Conservation (phyloP, 2,888 invertebrate genomes). For the Arrhopalites spinosus region DNA sequence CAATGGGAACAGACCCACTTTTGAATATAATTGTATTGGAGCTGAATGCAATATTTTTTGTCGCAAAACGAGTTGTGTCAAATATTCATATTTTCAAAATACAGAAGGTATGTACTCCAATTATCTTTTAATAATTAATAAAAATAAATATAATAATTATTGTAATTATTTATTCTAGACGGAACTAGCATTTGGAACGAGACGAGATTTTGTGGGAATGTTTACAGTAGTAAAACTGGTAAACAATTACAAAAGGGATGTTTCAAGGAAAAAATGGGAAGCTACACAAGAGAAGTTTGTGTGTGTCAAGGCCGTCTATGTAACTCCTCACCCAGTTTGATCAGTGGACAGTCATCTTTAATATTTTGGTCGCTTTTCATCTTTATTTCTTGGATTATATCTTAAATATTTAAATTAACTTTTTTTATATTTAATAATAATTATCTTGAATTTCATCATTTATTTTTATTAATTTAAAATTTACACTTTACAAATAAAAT, state of each 20-base stretch:
- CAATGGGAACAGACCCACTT: not conserved
- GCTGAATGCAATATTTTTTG: not conserved
- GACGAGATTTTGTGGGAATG: slow-evolving; percentile 41
- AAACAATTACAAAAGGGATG: slow-evolving; percentile 26
- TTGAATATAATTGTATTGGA: not conserved
- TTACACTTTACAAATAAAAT: too few relatives aligned
- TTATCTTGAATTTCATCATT: too few relatives aligned
- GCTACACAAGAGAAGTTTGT: slow-evolving; percentile 36
- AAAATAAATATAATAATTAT: too few relatives aligned
- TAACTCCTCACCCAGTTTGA: slow-evolving; percentile 29
- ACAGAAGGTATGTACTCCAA: too few relatives aligned
- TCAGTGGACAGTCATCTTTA: too few relatives aligned
- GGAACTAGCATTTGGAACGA: slow-evolving; percentile 24
- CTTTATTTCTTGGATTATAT: not conserved
- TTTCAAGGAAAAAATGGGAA: slow-evolving; percentile 28
- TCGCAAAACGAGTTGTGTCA: not conserved
- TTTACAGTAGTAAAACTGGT: slow-evolving; percentile 10
- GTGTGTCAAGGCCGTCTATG: slow-evolving; percentile 27
- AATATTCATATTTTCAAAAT: not conserved
- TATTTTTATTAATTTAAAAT: too few relatives aligned
- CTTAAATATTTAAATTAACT: not conserved
- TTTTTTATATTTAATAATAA: too few relatives aligned
- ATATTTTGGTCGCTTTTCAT: not conserved
- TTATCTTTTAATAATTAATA: too few relatives aligned
- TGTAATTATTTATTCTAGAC: too few relatives aligned